Evolutionary conservation across 2,113 vertebrate genomes (phyloP).

Genomic region (Rhodinocichla rosea): DNA sequence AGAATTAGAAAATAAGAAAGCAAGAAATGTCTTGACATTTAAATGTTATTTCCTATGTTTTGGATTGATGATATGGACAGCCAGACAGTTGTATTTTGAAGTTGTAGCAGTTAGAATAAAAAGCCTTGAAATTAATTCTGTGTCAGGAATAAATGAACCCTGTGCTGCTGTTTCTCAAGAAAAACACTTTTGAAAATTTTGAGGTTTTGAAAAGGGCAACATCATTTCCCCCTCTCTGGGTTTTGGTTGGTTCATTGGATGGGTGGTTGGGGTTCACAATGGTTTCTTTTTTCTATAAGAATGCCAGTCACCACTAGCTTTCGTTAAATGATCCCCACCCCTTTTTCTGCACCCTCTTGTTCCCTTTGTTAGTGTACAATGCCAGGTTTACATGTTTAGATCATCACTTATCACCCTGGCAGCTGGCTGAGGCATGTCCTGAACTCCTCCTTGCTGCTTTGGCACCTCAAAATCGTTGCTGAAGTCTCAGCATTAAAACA

Average conservation of each 20-base stretch:
- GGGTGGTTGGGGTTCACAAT: accelerated
- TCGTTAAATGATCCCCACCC: accelerated
- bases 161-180: background rate
- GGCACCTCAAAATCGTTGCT: background rate
- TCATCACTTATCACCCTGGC: too few species aligned
- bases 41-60: constrained; percentile 59
- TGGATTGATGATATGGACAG: background rate
- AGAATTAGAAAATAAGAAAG: constrained; percentile 74
- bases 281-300: background rate
- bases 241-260: background rate
- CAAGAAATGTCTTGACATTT: constrained; percentile 75
- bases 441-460: background rate
- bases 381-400: background rate
- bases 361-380: background rate
- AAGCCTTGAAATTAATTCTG: background rate
- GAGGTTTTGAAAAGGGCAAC: background rate
- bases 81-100: background rate
- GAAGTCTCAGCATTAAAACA: background rate
- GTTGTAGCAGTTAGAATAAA: background rate
- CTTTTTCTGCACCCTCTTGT: background rate
- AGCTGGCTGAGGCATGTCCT: background rate
- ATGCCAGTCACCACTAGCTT: background rate
- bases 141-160: background rate
- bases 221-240: accelerated
- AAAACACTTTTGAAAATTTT: background rate